Conservation (phyloP, 37 sponge, comb jelly and placozoan genomes). For the Hexactinellida sp. region DNA sequence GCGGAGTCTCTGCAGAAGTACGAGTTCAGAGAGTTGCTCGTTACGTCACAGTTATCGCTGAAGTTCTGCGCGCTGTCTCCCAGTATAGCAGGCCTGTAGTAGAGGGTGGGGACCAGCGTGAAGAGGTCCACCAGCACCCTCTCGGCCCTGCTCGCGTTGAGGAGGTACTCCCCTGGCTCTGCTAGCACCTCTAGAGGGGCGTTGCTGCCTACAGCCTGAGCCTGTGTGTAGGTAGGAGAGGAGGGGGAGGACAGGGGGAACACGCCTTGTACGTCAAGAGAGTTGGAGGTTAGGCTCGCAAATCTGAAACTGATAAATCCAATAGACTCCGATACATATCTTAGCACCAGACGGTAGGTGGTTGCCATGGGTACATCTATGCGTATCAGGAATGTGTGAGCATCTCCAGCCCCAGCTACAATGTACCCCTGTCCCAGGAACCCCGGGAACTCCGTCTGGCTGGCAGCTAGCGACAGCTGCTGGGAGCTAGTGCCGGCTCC, state of each 20-base stretch:
- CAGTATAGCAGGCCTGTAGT: neutral
- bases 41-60: neutral
- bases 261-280: neutral
- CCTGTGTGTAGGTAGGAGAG: neutral
- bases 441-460: neutral
- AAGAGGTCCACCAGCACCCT: neutral
- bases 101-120: neutral
- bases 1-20: neutral
- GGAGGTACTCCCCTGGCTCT: neutral
- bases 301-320: neutral
- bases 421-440: neutral
- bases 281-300: neutral
- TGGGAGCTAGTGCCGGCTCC: neutral
- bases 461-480: neutral
- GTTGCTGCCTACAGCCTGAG: neutral
- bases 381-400: neutral
- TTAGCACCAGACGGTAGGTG: neutral
- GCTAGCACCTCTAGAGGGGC: neutral
- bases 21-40: neutral
- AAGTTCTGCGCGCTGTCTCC: neutral
- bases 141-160: neutral
- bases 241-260: neutral
- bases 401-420: neutral
- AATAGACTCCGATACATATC: neutral
- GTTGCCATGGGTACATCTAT: neutral